Conservation (phyloP, 2,113 vertebrate genomes). For the Fregata magnificens region DNA sequence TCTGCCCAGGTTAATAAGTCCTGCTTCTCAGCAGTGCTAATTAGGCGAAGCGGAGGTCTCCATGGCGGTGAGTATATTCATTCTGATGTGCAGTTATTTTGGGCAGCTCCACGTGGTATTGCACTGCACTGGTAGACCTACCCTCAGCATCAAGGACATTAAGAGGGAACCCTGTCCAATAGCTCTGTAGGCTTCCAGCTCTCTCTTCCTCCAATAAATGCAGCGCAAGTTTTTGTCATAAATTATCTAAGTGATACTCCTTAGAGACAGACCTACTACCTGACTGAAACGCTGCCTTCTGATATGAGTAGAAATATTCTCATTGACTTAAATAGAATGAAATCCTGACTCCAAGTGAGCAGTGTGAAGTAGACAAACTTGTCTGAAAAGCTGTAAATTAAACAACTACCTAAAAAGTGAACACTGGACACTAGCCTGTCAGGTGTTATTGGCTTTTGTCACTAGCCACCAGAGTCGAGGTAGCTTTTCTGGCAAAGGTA, state of each 20-base stretch:
- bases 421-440: background rate
- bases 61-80: background rate
- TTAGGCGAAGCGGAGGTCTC: constrained; percentile 44
- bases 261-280: background rate
- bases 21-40: constrained; percentile 57
- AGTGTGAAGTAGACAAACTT: background rate
- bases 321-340: background rate
- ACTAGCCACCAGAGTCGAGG: background rate
- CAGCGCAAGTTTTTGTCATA: background rate
- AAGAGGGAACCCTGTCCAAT: background rate
- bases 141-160: background rate
- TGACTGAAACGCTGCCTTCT: background rate
- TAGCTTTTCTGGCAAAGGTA: background rate
- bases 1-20: constrained; percentile 53
- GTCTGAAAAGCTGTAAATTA: background rate
- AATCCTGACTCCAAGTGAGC: background rate
- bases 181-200: background rate
- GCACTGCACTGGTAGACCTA: background rate
- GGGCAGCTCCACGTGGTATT: background rate
- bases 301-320: background rate
- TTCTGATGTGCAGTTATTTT: constrained; percentile 4
- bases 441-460: background rate
- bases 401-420: background rate
- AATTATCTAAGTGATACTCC: background rate
- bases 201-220: background rate